Evolutionary conservation across 2,797 vertebrate species (phyloP).

Genomic region (Molossus alvarezi): DNA sequence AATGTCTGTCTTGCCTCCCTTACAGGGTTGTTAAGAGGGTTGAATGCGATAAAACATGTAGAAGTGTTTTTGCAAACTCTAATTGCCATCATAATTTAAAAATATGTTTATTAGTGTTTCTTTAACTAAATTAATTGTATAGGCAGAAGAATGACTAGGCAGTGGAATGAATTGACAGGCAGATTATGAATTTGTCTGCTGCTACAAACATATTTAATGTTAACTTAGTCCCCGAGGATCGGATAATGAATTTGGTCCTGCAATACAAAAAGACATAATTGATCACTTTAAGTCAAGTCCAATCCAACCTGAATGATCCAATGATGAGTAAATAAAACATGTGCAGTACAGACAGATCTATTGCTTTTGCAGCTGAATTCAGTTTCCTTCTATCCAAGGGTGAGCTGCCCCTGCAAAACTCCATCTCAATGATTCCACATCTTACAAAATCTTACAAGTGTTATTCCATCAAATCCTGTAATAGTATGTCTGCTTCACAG

Average conservation of each 20-base stretch:
- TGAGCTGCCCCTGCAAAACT: not conserved
- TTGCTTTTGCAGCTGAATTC: constrained; percentile 55
- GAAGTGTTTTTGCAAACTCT: constrained; percentile 1
- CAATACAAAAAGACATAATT: constrained; percentile 79
- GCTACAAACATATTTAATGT: constrained; percentile 74
- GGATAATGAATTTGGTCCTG: constrained; percentile 80
- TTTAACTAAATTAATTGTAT: constrained; percentile 54
- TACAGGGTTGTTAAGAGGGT: not conserved
- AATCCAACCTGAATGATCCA: constrained; percentile 71
- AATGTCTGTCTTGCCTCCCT: not conserved
- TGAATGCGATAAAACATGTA: constrained; percentile 8
- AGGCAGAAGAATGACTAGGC: constrained; percentile 36
- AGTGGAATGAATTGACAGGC: constrained; percentile 52
- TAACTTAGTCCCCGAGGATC: constrained; percentile 66
- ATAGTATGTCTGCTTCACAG: constrained; percentile 7
- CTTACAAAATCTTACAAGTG: constrained; percentile 4
- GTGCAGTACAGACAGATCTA: not conserved
- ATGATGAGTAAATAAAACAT: constrained; percentile 55
- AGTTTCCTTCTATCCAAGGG: not conserved
- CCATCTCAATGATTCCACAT: not conserved
- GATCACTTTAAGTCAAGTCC: constrained; percentile 79
- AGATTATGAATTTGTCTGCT: constrained; percentile 71
- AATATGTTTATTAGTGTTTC: constrained; percentile 56
- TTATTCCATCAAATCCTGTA: not conserved
- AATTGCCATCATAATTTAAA: constrained; percentile 29